Conservation (phyloP, 2,113 vertebrate genomes). For the Pedetes capensis region DNA sequence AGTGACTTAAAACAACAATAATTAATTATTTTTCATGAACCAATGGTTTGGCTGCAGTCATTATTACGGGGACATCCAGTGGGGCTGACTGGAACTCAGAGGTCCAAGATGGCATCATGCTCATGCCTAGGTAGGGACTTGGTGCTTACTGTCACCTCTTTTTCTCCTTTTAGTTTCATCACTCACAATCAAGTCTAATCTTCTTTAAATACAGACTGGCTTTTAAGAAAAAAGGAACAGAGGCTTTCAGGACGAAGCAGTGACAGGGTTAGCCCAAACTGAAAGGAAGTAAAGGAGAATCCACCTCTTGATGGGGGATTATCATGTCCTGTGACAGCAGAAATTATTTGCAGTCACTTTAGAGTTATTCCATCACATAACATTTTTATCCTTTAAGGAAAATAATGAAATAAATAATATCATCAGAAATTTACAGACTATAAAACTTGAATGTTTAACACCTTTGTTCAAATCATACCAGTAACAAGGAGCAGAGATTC, state of each 20-base stretch:
- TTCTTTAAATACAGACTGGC: background rate
- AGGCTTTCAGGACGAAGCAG: background rate
- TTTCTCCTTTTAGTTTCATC: background rate
- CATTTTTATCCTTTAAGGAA: background rate
- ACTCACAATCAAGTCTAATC: background rate
- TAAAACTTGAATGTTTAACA: background rate
- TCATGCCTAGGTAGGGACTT: background rate
- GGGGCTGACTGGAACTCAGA: background rate
- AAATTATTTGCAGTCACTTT: background rate
- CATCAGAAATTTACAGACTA: background rate
- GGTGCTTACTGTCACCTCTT: background rate
- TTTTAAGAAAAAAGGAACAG: background rate
- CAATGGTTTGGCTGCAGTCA: background rate
- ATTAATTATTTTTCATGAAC: background rate
- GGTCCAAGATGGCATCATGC: background rate
- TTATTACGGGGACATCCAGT: background rate
- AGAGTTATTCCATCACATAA: background rate
- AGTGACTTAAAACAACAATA: background rate
- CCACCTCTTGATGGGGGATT: background rate
- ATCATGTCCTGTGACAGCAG: background rate
- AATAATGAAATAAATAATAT: background rate
- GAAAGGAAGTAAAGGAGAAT: background rate
- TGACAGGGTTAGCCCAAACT: background rate
- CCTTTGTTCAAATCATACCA: background rate
- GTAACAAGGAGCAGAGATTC: background rate